These are phyloP conservation scores for Neoscelio sp. DNA, from an alignment of 2,888 invertebrate species.

Conservation along the genomic window DNA sequence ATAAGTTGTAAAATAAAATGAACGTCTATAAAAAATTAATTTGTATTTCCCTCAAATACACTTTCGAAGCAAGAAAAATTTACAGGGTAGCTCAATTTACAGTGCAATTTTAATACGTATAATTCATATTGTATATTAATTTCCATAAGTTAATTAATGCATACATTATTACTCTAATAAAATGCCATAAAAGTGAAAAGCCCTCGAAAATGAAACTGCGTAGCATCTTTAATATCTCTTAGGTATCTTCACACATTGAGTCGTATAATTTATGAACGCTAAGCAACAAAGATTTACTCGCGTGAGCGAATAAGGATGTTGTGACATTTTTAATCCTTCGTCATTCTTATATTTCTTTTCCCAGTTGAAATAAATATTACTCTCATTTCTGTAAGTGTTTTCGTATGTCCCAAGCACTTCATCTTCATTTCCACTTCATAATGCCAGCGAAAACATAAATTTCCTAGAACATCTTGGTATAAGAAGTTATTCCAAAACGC, in stretches of 20 bases:
- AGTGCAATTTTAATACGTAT: not conserved
- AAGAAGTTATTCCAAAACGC: too few relatives aligned
- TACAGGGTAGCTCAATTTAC: too few relatives aligned
- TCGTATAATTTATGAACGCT: not conserved
- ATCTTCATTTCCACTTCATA: too few relatives aligned
- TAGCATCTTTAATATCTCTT: not conserved
- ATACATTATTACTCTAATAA: not conserved
- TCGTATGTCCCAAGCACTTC: too few relatives aligned
- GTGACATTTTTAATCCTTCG: not conserved
- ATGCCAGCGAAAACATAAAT: too few relatives aligned
- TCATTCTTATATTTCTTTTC: too few relatives aligned
- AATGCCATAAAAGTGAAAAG: not conserved
- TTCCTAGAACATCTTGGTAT: too few relatives aligned
- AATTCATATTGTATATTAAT: not conserved
- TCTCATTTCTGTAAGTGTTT: not conserved
- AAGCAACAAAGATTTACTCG: not conserved
- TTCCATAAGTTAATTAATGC: conserved; percentile 7
- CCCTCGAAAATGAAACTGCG: not conserved
- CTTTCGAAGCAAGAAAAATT: not conserved
- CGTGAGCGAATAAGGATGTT: too few relatives aligned
- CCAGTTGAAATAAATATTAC: not conserved
- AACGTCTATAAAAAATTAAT: too few relatives aligned
- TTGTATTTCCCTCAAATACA: too few relatives aligned
- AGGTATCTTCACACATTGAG: not conserved
- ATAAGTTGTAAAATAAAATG: too few relatives aligned